These are phyloP conservation scores for Toxostoma redivivum DNA, from an alignment of 2,113 vertebrate genomes.

Conservation along the genomic window DNA sequence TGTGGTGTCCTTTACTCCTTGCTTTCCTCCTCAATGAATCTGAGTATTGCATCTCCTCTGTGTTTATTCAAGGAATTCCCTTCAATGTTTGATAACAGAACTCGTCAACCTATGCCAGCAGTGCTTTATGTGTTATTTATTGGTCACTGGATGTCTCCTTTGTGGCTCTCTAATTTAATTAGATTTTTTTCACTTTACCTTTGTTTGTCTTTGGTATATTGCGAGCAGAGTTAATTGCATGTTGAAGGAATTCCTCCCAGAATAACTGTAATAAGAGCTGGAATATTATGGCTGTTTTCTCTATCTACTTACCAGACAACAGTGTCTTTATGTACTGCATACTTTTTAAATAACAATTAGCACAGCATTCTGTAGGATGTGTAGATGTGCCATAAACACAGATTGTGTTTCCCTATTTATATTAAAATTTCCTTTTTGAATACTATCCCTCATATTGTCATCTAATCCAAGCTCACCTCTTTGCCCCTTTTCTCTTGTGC, in stretches of 20 bases:
- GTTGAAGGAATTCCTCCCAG: slow-evolving; percentile 1
- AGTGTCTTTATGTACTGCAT: background rate
- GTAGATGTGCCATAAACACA: background rate
- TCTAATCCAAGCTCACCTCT: background rate
- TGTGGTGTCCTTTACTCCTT: background rate
- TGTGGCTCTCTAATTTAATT: slow-evolving; percentile 30
- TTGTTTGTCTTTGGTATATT: slow-evolving; percentile 18
- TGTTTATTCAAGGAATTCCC: background rate
- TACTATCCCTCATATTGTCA: background rate
- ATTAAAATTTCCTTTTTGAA: background rate
- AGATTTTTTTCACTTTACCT: slow-evolving; percentile 35
- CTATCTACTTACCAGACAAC: background rate
- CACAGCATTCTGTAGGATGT: background rate
- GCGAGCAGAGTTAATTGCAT: slow-evolving; percentile 3
- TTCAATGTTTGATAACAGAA: background rate
- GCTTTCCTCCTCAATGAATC: background rate
- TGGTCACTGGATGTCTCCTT: slow-evolving; percentile 11
- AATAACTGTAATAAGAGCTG: background rate
- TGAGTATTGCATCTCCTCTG: background rate
- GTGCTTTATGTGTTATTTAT: slow-evolving; percentile 20
- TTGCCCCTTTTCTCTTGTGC: background rate
- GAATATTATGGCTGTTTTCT: background rate
- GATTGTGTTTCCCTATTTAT: background rate
- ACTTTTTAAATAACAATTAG: background rate
- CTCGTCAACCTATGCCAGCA: background rate